These are phyloP conservation scores for Penaeus chinensis DNA, from an alignment of 1,140 invertebrate genomes.

Conservation along the genomic window DNA sequence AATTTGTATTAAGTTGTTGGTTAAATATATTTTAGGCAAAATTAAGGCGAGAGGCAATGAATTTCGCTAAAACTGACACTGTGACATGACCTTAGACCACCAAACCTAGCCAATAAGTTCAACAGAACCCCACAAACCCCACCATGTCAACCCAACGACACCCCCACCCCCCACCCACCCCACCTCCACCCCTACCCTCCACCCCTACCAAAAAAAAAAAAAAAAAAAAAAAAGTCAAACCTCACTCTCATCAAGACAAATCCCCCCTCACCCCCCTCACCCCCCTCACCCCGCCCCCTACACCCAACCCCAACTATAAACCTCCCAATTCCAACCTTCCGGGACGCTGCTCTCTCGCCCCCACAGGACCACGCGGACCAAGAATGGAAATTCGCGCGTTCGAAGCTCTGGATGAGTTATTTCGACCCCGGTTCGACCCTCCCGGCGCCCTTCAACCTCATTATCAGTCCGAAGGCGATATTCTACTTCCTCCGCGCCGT, in stretches of 20 bases:
- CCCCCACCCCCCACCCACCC: background rate
- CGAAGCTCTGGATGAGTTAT: conserved; percentile 75
- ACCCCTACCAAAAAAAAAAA: background rate
- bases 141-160: background rate
- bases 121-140: background rate
- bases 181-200: background rate
- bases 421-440: conserved; percentile 74
- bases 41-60: no score
- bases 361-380: conserved; percentile 73
- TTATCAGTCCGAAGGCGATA: conserved; percentile 73
- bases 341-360: background rate
- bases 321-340: conserved; percentile 22
- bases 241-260: background rate
- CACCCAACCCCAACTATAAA: background rate
- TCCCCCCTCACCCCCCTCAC: background rate
- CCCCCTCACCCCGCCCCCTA: background rate
- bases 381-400: conserved; percentile 75
- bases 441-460: conserved; percentile 73
- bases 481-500: conserved; percentile 68
- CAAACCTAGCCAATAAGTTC: no score
- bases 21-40: no score
- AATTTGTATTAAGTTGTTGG: no score
- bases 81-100: no score
- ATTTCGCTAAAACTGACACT: no score
- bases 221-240: background rate